These are phyloP conservation scores for Lasioglossum leucozonium DNA, from an alignment of 2,888 invertebrate genomes.

Conservation along the genomic window DNA sequence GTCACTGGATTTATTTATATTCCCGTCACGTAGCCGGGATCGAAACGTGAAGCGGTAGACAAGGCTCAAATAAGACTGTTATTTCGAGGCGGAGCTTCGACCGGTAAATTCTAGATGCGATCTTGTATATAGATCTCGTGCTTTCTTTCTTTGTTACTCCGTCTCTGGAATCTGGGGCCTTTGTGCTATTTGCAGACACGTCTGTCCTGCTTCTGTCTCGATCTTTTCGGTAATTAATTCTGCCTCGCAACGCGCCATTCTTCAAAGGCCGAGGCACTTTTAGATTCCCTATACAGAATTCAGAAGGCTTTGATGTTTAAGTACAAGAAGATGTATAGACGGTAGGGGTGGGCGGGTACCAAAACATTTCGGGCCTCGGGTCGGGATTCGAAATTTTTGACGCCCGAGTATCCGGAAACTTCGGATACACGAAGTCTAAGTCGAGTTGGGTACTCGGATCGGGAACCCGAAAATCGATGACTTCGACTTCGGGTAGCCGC, in stretches of 20 bases:
- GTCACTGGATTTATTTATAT: slow-evolving; percentile 56
- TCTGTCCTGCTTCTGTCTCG: not conserved
- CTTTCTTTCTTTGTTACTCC: not conserved
- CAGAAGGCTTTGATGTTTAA: no score
- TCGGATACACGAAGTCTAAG: no score
- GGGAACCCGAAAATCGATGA: no score
- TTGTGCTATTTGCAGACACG: not conserved
- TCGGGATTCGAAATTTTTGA: no score
- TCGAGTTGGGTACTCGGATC: no score
- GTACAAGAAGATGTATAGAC: no score
- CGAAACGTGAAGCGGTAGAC: slow-evolving; percentile 54
- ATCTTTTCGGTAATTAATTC: not conserved
- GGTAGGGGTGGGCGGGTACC: no score
- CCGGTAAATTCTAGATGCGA: not conserved
- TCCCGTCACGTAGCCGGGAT: slow-evolving; percentile 50
- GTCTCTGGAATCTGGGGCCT: not conserved
- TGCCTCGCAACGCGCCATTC: not conserved
- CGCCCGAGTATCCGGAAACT: no score
- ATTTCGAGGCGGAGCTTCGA: not conserved
- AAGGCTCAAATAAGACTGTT: slow-evolving; percentile 39
- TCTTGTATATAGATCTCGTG: not conserved
- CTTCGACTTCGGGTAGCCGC: no score
- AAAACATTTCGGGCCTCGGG: no score
- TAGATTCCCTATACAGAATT: not conserved
- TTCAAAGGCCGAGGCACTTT: not conserved